These are phyloP conservation scores for Erpetoichthys calabaricus DNA, from an alignment of 2,797 vertebrate species.

Conservation along the genomic window DNA sequence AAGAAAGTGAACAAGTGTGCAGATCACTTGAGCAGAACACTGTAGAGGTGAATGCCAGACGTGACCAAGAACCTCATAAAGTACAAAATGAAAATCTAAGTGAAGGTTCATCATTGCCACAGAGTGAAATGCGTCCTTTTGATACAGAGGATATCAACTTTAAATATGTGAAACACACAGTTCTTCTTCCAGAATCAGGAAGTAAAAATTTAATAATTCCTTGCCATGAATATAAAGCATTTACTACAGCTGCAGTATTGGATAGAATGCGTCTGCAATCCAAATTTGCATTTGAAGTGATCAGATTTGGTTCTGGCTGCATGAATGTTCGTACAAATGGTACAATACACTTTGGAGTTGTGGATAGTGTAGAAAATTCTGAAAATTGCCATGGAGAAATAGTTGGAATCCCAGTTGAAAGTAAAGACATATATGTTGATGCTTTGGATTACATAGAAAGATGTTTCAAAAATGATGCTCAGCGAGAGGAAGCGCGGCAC, in stretches of 20 bases:
- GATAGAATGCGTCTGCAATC: conserved; percentile 43
- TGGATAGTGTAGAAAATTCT: conserved; percentile 46
- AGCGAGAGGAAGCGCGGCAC: conserved; percentile 36
- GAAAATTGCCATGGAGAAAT: conserved; percentile 55
- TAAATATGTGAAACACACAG: conserved; percentile 50
- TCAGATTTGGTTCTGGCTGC: conserved; percentile 61
- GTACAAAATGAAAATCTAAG: background rate
- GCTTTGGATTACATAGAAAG: conserved; percentile 53
- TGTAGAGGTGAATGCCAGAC: background rate
- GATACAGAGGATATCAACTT: conserved; percentile 36
- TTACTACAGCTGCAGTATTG: conserved; percentile 38
- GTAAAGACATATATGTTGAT: conserved; percentile 49
- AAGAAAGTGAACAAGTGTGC: background rate
- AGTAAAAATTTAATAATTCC: conserved; percentile 46
- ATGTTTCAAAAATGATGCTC: conserved; percentile 25
- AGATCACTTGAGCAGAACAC: conserved; percentile 3
- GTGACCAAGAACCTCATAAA: background rate
- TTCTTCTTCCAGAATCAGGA: conserved; percentile 61
- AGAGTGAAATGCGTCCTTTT: conserved; percentile 51
- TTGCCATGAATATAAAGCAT: conserved; percentile 69
- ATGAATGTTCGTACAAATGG: conserved; percentile 69
- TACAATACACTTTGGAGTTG: conserved; percentile 69
- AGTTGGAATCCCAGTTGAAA: conserved; percentile 40
- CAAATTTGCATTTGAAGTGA: conserved; percentile 59
- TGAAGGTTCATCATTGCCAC: conserved; percentile 23